Evolutionary conservation across 2,888 invertebrate genomes (phyloP), one percentile per base, ranked within the genome.

Genomic region (Amblyjoppa fuscipennis): DNA sequence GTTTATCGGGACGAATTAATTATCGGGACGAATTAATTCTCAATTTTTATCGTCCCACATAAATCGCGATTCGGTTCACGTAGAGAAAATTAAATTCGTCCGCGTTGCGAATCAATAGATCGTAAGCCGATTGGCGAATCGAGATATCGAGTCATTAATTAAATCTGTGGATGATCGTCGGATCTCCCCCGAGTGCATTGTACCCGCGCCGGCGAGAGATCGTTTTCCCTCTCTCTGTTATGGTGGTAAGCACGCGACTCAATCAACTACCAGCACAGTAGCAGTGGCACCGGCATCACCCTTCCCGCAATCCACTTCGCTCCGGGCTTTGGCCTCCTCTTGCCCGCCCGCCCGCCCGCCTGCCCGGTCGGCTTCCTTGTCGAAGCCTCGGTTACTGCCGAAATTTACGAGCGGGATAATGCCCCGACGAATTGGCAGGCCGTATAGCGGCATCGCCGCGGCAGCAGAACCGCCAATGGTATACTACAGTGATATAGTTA

Each of bases 391-490:
- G 85, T 80, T 83, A 85, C 80, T 77, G 69, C 83, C 76, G 73
- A 80, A 85, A 85, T 85, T 85, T 85, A 85, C 83, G 85, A 85
- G 61, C 83, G 83, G 85, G 85, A 85, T 85, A 85, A 85, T 85
- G 83, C 83, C 83, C 64, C 85, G 83, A 83, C 85, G 89, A 90
- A 91, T 91, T 89, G 92, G 91, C 91, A 85, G 91, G 90, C 92
- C 91, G 91, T 91, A 91, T 91, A 91, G 90, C 90, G 89, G 88
- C 84, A 89, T 90, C 91, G 90, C 31, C 53, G 66, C 41, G 61
- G 56, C 11, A 49, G 41, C 74, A 38, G 74, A 71, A 64, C 75
- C 70, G 71, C 82, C 79, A 83, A 83, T 85, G 64, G 75, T 75
- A 75, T 64, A 75, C 64, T 64, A 64, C 82, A 80, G 75, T 83